Conservation (phyloP, 2,797 vertebrate genomes). For the Enteromius unitaeniatus region DNA sequence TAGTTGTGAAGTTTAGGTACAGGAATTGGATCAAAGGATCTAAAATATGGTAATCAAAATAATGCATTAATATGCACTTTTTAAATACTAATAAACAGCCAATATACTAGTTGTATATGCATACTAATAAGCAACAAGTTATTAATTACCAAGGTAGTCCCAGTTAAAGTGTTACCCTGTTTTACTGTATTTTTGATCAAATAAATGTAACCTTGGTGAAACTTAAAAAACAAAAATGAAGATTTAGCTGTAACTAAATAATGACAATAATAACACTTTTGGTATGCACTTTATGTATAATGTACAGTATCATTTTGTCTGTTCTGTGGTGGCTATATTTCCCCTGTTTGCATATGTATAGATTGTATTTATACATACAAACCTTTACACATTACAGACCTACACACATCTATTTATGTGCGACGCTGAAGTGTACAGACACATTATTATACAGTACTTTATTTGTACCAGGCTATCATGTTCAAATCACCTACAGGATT, state of each 20-base stretch:
- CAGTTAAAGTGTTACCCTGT: background rate
- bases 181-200: background rate
- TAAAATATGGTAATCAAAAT: background rate
- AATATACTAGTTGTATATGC: background rate
- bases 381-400: background rate
- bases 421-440: background rate
- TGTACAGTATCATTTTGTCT: background rate
- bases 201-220: background rate
- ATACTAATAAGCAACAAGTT: background rate
- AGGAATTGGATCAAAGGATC: background rate
- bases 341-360: background rate
- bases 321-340: slow-evolving; percentile 10
- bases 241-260: background rate
- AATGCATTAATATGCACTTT: background rate
- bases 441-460: slow-evolving; percentile 14
- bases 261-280: background rate
- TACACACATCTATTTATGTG: background rate
- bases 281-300: background rate
- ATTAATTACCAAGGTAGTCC: background rate
- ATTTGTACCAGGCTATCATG: slow-evolving; percentile 9
- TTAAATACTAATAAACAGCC: background rate
- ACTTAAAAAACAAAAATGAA: background rate
- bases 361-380: background rate
- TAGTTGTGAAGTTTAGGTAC: background rate
- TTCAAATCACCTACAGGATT: background rate